Conservation (phyloP, 1,140 invertebrate species). For the Lepidurus apus region DNA sequence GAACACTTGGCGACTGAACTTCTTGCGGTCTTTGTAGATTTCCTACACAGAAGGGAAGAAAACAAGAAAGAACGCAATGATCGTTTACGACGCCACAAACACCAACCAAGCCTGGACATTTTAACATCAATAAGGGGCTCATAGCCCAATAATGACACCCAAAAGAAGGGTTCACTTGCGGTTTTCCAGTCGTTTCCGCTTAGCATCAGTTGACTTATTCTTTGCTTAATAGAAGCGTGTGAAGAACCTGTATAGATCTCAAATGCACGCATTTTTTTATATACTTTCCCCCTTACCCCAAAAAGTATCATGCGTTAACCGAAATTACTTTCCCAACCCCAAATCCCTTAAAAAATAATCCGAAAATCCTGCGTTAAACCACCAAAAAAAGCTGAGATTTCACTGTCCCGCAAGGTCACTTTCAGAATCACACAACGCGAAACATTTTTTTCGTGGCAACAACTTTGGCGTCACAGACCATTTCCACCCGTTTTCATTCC, state of each 20-base stretch:
- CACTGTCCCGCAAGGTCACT: too few species aligned
- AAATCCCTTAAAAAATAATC: too few species aligned
- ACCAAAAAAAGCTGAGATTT: too few species aligned
- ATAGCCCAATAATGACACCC: background rate
- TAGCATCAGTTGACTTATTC: background rate
- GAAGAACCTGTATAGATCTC: background rate
- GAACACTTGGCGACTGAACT: conserved; percentile 96
- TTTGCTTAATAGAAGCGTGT: background rate
- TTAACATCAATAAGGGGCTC: background rate
- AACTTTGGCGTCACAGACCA: background rate
- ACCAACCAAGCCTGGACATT: background rate
- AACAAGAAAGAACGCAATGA: conserved; percentile 23
- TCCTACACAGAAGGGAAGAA: conserved; percentile 53
- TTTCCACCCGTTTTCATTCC: background rate
- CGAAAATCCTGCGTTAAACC: too few species aligned
- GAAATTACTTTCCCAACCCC: too few species aligned
- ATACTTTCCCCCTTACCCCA: background rate
- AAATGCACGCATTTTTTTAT: background rate
- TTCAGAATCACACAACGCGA: too few species aligned
- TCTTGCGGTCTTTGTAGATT: conserved; percentile 98
- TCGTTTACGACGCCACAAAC: background rate
- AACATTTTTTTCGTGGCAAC: too few species aligned
- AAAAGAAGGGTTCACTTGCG: conserved; percentile 8
- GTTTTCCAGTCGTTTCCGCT: conserved; percentile 11
- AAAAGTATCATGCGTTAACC: too few species aligned